Percentiles rank a stretch among this genome's conserved stretches.
Evolutionary conservation across 2,113 vertebrate species (phyloP).

Genomic region (Poeciliopsis retropinna): DNA sequence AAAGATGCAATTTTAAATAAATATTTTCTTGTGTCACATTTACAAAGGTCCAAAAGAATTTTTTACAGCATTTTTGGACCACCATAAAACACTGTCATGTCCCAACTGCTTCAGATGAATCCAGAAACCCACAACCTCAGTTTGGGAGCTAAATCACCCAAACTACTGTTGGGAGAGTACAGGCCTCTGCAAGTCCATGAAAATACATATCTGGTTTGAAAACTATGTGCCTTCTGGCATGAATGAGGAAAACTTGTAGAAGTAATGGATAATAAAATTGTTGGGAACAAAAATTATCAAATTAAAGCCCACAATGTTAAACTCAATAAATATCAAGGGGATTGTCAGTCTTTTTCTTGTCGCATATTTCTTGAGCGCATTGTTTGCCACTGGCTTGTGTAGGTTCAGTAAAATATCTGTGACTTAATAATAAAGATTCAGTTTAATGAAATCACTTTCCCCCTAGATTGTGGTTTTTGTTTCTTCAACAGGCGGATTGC

Average conservation of each 20-base stretch:
- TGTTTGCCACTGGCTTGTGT: background rate
- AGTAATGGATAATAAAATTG: too few relatives aligned
- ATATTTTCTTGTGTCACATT: background rate
- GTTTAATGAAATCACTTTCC: background rate
- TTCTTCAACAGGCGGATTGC: background rate
- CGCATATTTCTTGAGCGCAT: background rate
- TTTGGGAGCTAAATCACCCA: background rate
- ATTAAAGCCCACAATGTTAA: too few relatives aligned
- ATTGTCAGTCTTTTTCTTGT: too few relatives aligned
- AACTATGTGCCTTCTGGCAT: slow-evolving; percentile 11
- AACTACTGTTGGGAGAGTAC: background rate
- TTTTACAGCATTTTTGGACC: background rate
- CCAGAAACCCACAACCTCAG: background rate
- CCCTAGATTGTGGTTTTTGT: background rate
- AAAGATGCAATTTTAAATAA: background rate
- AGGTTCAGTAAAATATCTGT: background rate
- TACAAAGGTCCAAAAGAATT: background rate
- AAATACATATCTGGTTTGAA: slow-evolving; percentile 11
- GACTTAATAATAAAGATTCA: background rate
- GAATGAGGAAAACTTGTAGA: too few relatives aligned
- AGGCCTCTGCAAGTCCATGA: slow-evolving; percentile 21
- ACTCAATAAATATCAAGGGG: too few relatives aligned
- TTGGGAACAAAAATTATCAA: too few relatives aligned
- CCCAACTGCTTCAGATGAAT: background rate
- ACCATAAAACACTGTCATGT: background rate